A percentile compares a stretch with the other conserved stretches of the same genome.
Evolutionary conservation across 2,113 vertebrate species (phyloP).

Genomic region (Todiramphus saurophagus): DNA sequence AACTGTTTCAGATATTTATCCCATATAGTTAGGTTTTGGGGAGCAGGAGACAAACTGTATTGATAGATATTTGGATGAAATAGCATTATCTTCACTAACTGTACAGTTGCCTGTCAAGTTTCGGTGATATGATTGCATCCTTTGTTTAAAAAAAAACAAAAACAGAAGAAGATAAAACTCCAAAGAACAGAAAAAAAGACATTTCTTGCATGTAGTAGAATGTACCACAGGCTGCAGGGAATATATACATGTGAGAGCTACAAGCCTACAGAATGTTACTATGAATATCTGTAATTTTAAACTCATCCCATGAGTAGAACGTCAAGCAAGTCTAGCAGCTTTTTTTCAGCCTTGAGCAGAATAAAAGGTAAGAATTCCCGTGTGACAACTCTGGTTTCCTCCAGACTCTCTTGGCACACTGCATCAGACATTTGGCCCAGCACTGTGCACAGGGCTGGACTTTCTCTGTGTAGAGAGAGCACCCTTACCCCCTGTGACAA

Average conservation of each 20-base stretch:
- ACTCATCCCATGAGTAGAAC: not conserved
- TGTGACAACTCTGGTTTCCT: not conserved
- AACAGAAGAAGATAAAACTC: not conserved
- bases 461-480: not conserved
- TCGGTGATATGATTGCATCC: not conserved
- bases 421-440: not conserved
- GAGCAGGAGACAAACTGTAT: not conserved
- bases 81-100: not conserved
- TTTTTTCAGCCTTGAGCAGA: not conserved
- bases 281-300: not conserved
- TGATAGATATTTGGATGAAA: not conserved
- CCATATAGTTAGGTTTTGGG: not conserved
- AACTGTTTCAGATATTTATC: not conserved
- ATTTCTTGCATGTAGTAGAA: fast-evolving
- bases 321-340: not conserved
- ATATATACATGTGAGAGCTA: not conserved
- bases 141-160: not conserved
- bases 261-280: not conserved
- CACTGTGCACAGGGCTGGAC: not conserved
- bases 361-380: not conserved
- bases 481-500: fast-evolving
- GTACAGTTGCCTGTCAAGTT: not conserved
- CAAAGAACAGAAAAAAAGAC: not conserved
- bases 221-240: not conserved
- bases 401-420: not conserved